These are phyloP conservation scores for Aricia artaxerxes DNA, from an alignment of 2,888 invertebrate genomes.

Conservation along the genomic window DNA sequence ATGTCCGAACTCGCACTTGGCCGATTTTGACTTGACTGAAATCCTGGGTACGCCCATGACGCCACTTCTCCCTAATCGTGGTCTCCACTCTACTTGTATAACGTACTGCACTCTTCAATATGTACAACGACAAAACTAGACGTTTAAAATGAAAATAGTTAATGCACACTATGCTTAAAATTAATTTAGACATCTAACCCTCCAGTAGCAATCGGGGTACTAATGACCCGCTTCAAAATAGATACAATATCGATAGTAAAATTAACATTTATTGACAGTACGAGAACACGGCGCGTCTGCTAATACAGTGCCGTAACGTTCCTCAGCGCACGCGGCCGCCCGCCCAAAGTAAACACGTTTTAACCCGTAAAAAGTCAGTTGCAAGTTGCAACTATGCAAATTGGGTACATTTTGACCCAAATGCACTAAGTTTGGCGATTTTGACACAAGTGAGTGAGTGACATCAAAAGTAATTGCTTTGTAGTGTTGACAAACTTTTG, in stretches of 20 bases:
- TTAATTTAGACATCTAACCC: neutral
- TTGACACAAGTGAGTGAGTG: neutral
- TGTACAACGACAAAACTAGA: neutral
- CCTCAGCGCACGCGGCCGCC: conserved; percentile 76
- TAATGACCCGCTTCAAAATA: conserved; percentile 21
- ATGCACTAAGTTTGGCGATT: neutral
- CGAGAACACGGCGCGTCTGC: conserved; percentile 52
- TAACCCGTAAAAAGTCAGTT: conserved; percentile 4
- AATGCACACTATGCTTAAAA: neutral
- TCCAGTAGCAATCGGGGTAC: conserved; percentile 3
- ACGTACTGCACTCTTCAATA: no score
- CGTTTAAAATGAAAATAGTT: no score
- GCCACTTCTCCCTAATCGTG: no score
- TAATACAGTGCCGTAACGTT: conserved; percentile 66
- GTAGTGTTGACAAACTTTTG: neutral
- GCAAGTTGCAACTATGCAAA: neutral
- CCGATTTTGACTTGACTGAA: no score
- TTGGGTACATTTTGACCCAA: neutral
- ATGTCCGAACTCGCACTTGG: no score
- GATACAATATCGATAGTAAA: conserved; percentile 28
- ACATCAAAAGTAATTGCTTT: neutral
- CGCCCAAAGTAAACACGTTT: conserved; percentile 56
- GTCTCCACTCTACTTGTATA: neutral
- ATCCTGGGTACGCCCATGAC: no score
- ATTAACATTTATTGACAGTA: conserved; percentile 28